Base-by-base conservation (phyloP, 2,888 invertebrate species). In the Sinodicranocentrus sp. region DNA sequence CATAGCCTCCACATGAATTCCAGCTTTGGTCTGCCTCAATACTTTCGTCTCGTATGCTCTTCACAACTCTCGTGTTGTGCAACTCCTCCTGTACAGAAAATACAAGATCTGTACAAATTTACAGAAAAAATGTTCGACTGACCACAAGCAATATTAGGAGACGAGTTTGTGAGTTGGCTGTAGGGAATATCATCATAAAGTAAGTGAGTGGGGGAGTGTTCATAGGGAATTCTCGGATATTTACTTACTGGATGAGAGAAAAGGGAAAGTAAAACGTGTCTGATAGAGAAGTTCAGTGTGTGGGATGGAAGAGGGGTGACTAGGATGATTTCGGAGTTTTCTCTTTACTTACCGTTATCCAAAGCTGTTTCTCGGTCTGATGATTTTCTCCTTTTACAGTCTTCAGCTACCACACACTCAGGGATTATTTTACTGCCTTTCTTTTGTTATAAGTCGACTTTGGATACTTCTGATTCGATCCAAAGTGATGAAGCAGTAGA, bases 121-220 rank as follows among this genome's bases (percentile, higher is more conserved):
- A 63, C 33, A 3, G 19, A 33, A 17, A 48, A 48, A 48, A 48
- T 26, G 44, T 67, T 57, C 15, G 43, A 25, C 23, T 26, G 70
- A 57, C 71, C 71, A 71, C 71, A 71, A 71, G 57, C 57, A 57
- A 48, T 71, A 71, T 68, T 65, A n/a, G n/a, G n/a, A n/a, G n/a
- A n/a, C n/a, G n/a, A n/a, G n/a, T 25, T 17, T 57, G 28, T 52
- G 71, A 71, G 39, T 52, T 57, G 71, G 15, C 71, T 57, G 21
- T 21, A n/a, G 71, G 71, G 71, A 71, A 71, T 71, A 54, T 15
- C 15, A 25, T 33, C 71, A 57, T 71, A 48, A 48, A 48, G 39
- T 39, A 39, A 8, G 6, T 48, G 48, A 70, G 57, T 71, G 71
- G 71, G 57, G 71, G 71, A 48, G 71, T 71, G 28, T 67, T 6